phyloP scores from a whole-genome alignment of 2,797 vertebrate genomes.

The Champsocephalus gunnari region DNA sequence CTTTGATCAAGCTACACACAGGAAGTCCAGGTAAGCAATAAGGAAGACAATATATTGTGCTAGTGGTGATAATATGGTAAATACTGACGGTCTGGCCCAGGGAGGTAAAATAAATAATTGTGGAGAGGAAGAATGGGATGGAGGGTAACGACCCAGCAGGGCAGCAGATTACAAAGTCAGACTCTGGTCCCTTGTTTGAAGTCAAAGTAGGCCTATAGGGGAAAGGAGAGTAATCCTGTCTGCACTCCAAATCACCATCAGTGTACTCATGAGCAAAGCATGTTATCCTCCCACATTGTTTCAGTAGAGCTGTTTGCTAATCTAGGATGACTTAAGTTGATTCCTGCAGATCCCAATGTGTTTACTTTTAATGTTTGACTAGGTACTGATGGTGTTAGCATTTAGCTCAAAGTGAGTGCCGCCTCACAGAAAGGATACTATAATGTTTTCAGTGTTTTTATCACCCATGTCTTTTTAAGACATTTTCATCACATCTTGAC shows the following conservation, averaged over 20 bases:
- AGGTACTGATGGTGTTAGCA: background rate
- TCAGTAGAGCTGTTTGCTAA: conserved; percentile 17
- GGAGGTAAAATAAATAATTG: conserved; percentile 69
- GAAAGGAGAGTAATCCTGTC: conserved; percentile 27
- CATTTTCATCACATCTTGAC: background rate
- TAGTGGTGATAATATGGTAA: conserved; percentile 73
- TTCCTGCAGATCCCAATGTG: conserved; percentile 12
- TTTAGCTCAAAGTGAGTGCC: background rate
- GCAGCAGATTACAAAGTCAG: conserved; percentile 62
- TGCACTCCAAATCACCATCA: conserved; percentile 29
- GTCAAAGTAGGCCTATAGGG: background rate
- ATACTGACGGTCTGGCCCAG: conserved; percentile 70
- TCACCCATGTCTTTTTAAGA: background rate
- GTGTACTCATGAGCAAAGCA: conserved; percentile 47
- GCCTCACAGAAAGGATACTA: too few species aligned
- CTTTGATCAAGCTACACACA: conserved; percentile 69
- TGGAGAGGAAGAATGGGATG: conserved; percentile 43
- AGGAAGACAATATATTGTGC: conserved; percentile 7
- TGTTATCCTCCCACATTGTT: conserved; percentile 17
- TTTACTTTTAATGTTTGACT: background rate
- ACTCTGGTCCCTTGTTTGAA: conserved; percentile 35
- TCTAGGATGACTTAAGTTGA: background rate
- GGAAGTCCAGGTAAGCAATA: conserved; percentile 42
- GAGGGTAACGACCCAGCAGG: conserved; percentile 53
- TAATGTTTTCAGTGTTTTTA: background rate